Base-by-base conservation (phyloP, 2,888 invertebrate species). In the Aradus depressus region DNA sequence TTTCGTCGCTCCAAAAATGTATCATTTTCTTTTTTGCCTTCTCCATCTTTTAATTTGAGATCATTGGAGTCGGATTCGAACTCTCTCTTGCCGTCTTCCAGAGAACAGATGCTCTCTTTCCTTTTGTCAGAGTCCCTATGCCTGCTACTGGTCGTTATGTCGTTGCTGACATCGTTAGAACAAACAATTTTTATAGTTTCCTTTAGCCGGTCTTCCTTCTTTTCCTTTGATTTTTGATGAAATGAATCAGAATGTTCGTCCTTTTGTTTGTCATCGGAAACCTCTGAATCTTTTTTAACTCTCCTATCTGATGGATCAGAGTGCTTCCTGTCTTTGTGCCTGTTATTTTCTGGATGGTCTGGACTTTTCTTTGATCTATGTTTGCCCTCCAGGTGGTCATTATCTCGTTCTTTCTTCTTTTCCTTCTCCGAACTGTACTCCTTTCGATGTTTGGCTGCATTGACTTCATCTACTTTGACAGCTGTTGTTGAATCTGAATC, bases 311-410 rank as follows among this genome's bases (percentile, higher is more conserved):
- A 55, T 18, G 52, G 56, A 37, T 54, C 61, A 21, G 55, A 57
- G 45, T 57, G 59, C 50, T 60, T 60, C 45, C 55, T 55, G 35
- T 59, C 58, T 42, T 57, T 56, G 18, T 53, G 55, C 44, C 50
- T 56, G n/a, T 44, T 43, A 35, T 44, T 54, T 41, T 59, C 58
- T 18, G 48, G 26, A 18, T 53, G 38, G 14, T 60, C 60, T 18
- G 60, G 60, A 55, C 60, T 60, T 55, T 56, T 58, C 23, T 57
- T 53, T 6, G 55, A 35, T 12, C 48, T 51, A 37, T 51, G 52
- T 44, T 58, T 58, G n/a, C 51, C 18, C 28, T 51, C 50, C 14
- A 43, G n/a, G 35, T 52, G 49, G 6, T 60, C 59, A 5, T 39
- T 26, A 21, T 59, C 58, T 28, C 53, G 56, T 5, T 60, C 55